phyloP scores from a whole-genome alignment of 1,140 invertebrate genomes.

The Mactra quadrangularis region DNA sequence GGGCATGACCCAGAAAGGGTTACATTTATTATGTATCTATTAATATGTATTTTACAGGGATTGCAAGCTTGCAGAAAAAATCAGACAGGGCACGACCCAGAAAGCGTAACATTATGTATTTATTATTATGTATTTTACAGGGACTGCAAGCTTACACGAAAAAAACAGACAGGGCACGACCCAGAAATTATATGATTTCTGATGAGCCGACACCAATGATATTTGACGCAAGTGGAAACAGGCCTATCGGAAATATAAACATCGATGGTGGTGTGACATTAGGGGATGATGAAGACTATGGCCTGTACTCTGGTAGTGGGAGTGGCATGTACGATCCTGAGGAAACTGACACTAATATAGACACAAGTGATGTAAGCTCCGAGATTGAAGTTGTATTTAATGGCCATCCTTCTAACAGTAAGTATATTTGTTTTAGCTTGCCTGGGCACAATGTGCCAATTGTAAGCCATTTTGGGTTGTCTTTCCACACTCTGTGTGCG shows the following conservation, averaged over 20 bases:
- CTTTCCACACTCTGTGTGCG: too few species aligned
- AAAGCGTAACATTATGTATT: too few species aligned
- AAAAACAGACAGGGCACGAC: slow-evolving; percentile 29
- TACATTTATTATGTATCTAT: too few species aligned
- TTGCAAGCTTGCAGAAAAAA: too few species aligned
- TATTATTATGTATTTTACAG: too few species aligned
- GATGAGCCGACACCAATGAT: slow-evolving; percentile 35
- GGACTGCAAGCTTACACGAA: slow-evolving; percentile 27
- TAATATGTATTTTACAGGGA: too few species aligned
- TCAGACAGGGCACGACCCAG: too few species aligned
- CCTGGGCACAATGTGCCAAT: too few species aligned
- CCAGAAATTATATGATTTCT: slow-evolving; percentile 41
- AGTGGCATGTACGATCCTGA: slow-evolving; percentile 7
- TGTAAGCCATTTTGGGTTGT: too few species aligned
- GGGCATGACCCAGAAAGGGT: too few species aligned
- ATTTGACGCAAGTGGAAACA: slow-evolving; percentile 21
- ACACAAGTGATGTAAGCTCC: background rate
- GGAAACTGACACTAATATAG: background rate
- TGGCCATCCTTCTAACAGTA: slow-evolving; percentile 1
- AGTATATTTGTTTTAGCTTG: background rate
- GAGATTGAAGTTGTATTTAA: slow-evolving; percentile 12
- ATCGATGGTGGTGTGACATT: slow-evolving; percentile 28
- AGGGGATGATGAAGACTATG: slow-evolving; percentile 44
- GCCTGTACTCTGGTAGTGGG: slow-evolving; percentile 29
- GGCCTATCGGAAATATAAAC: slow-evolving; percentile 22